Evolutionary conservation across 2,888 invertebrate species (phyloP), one percentile per base, ranked within the genome.

Genomic region (Leptura quadrifasciata): DNA sequence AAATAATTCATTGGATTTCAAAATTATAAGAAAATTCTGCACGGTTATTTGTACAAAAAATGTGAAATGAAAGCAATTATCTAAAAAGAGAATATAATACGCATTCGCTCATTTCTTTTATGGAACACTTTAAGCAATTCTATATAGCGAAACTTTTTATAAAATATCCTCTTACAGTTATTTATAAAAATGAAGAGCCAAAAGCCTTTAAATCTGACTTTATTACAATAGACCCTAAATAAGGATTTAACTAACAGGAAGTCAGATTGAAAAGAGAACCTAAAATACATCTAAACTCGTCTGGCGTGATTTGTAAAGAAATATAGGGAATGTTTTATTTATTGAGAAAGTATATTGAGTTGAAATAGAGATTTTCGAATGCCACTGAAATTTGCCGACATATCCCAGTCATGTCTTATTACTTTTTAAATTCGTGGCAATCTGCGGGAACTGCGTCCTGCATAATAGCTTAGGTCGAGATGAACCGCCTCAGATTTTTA

Each of bases 391-490:
- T 65, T 47, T 65, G 8, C 65, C 31, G n/a, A 47, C 52, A 24
- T 24, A 47, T 65, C 47, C 12, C n/a, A 15, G 15, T 27, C 18
- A 47, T 35, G 54, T 69, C 54, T 52, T 52, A 27, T 69, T 69
- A 55, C 68, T 54, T 69, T 69, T 57, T 57, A 69, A 69, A 69
- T 69, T 55, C 68, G 20, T 55, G 18, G 35, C 68, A 55, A 69
- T 69, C 57, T 31, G 10, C 3, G 65, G 21, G 27, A 69, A 69
- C 39, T 24, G 69, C 69, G 69, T 57, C 69, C 39, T 57, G 35
- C 58, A 69, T 69, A 69, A 69, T 69, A 15, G 57, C 57, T 57
- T 69, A 57, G 65, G 57, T 35, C 6, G 58, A 31, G 18, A 20
- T 39, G 39, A 69, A 35, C 31, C 58, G 35, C 17, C 69, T 31